Base-by-base conservation (phyloP, 2,888 invertebrate species). In the Amiota minor region DNA sequence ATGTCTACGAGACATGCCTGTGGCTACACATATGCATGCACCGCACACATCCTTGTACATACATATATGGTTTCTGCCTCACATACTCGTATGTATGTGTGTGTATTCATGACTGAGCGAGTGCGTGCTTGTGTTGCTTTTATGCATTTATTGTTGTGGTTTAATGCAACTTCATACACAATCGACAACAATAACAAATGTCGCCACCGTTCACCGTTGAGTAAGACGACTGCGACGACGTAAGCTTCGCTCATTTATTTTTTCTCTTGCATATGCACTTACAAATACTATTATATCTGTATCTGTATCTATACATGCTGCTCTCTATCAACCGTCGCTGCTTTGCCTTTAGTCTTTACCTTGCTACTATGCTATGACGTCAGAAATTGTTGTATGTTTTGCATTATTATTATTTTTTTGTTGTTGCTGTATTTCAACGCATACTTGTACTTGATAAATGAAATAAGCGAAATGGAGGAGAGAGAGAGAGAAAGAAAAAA, bases 21-120 rank as follows among this genome's bases (percentile, higher is more conserved):
- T 23, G 18, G 49, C 49, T 69, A 55, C 23, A 35, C 23, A 55
- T 55, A 84, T 82, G 83, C 35, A 4, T 8, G 6, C 83, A 83
- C 81, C 2, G 1, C 35, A 35, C 2, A 4, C 35, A 4, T 6
- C 2, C 35, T n/a, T n/a, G 6, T 6, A 35, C 35, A 35, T 6
- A 35, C 35, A 35, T 6, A 35, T n/a, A n/a, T n/a, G n/a, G n/a
- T n/a, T n/a, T n/a, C n/a, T n/a, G n/a, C n/a, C n/a, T n/a, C 35
- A 35, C 4, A 35, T 6, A 35, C 35, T 35, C 6, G 35, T 35
- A 35, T 35, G n/a, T n/a, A n/a, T n/a, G n/a, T n/a, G n/a, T n/a
- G n/a, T n/a, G n/a, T n/a, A n/a, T n/a, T n/a, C n/a, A n/a, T n/a
- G n/a, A n/a, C n/a, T 70, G 23, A 47, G 46, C 20, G 70, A 61